These are phyloP conservation scores for Momotus momota DNA, from an alignment of 2,797 vertebrate genomes.

Conservation along the genomic window DNA sequence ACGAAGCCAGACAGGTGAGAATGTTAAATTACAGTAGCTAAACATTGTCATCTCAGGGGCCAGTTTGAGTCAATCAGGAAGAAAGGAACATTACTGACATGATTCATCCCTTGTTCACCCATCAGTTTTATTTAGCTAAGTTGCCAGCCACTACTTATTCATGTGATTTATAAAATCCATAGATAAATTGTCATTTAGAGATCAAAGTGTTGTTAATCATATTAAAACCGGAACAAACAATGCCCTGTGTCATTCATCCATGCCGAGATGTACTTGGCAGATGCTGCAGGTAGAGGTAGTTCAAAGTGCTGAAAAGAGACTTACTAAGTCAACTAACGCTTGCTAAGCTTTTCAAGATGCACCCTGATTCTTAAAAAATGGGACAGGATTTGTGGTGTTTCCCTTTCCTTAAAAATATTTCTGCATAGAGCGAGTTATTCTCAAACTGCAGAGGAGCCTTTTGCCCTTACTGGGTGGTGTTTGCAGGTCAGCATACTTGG, in stretches of 20 bases:
- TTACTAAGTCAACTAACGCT: not conserved
- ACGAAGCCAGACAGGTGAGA: not conserved
- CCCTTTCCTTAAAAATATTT: not conserved
- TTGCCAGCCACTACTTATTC: not conserved
- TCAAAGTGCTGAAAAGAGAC: not conserved
- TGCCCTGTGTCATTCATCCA: not conserved
- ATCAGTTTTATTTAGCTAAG: not conserved
- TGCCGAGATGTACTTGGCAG: fast-evolving
- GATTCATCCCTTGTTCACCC: not conserved
- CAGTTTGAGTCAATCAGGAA: not conserved
- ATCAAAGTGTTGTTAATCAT: not conserved
- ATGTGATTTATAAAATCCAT: not conserved
- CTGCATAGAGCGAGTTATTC: not conserved
- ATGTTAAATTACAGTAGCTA: not conserved
- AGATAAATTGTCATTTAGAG: not conserved
- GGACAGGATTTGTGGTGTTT: not conserved
- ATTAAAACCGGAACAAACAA: not conserved
- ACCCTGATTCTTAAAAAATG: not conserved
- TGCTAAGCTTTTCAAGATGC: not conserved
- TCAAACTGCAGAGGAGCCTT: not conserved
- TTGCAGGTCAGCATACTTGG: not conserved
- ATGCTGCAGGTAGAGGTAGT: not conserved
- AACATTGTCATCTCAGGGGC: fast-evolving
- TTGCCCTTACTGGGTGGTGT: not conserved
- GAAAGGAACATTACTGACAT: not conserved